Base-by-base conservation (phyloP, 1,140 invertebrate species). In the Brachionus koreanus region DNA sequence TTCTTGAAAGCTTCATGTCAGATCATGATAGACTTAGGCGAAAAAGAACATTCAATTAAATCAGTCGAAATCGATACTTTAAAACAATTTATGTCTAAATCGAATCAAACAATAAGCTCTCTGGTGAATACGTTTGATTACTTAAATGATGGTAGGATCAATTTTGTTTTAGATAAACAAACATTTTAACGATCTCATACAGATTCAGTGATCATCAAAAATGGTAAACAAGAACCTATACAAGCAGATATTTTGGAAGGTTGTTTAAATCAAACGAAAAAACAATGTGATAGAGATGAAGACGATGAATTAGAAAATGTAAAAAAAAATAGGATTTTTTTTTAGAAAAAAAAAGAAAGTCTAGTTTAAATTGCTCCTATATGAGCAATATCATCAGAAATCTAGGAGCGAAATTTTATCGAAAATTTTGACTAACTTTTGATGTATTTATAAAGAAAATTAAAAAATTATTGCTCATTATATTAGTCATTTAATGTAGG, bases 41-140 rank as follows among this genome's bases (percentile, higher is more conserved):
- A 37, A 69, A 39, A 69, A 39, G 7, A 37, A 37, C n/a, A 37
- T 37, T 69, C 65, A 23, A 69, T 69, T 69, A 19, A 69, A 39
- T 13, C 33, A 39, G 19, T 57, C 65, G 65, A 69, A 42, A 37
- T 39, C 9, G 65, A 69, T 37, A 37, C 35, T 37, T 16, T 69
- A 39, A 69, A 69, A 10, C 29, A 69, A 69, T 69, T 69, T 43
- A 9, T 69, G 5, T 37, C 65, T 39, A 69, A 39, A 69, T 37
- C 65, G 37, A 69, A 69, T 69, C 65, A 69, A 69, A 39, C 65
- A 39, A 69, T 69, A 9, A 69, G 35, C 65, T 69, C 65, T 37
- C 37, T 69, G 10, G 19, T 16, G 35, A 69, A 23, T 69, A 42
- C 39, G 65, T 69, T 69, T 9, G 65, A 69, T 69, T 69, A 69